A percentile compares a stretch with the other conserved stretches of the same genome.
Conservation (phyloP, 2,888 invertebrate genomes). For the Meganola albula region DNA sequence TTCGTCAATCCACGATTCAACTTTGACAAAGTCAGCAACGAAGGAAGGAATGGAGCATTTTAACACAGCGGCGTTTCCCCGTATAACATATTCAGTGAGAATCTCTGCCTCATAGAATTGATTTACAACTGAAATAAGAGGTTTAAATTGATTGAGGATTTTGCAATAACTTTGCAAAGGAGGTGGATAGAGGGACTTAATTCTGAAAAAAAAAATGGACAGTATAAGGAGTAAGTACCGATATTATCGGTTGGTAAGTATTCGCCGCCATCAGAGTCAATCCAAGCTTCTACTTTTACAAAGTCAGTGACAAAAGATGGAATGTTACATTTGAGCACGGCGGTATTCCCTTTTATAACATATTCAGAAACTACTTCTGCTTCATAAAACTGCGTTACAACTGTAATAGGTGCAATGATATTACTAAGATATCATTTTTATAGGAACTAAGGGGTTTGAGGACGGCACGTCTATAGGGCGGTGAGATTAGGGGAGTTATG, state of each 20-base stretch:
- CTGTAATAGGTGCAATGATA: constrained; percentile 68
- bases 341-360: constrained; percentile 92
- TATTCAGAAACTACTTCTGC: constrained; percentile 93
- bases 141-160: constrained; percentile 10
- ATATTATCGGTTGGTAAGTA: constrained; percentile 84
- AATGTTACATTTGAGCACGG: constrained; percentile 92
- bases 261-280: constrained; percentile 81
- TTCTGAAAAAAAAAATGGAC: too few species aligned
- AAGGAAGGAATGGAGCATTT: constrained; percentile 95
- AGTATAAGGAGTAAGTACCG: constrained; percentile 73
- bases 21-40: constrained; percentile 93
- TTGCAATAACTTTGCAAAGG: constrained; percentile 10
- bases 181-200: constrained; percentile 18
- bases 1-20: constrained; percentile 87
- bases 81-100: constrained; percentile 92
- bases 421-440: constrained; percentile 6
- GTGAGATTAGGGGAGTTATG: constrained; percentile 7
- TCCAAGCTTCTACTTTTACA: constrained; percentile 92
- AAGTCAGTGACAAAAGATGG: constrained; percentile 95
- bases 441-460: constrained; percentile 20
- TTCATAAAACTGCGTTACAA: constrained; percentile 92
- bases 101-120: constrained; percentile 94
- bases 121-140: constrained; percentile 79
- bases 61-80: constrained; percentile 90
- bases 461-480: constrained; percentile 14